Evolutionary conservation across 2,797 vertebrate genomes (phyloP), one percentile per base, ranked within the genome.

Genomic region (Karalla daura): DNA sequence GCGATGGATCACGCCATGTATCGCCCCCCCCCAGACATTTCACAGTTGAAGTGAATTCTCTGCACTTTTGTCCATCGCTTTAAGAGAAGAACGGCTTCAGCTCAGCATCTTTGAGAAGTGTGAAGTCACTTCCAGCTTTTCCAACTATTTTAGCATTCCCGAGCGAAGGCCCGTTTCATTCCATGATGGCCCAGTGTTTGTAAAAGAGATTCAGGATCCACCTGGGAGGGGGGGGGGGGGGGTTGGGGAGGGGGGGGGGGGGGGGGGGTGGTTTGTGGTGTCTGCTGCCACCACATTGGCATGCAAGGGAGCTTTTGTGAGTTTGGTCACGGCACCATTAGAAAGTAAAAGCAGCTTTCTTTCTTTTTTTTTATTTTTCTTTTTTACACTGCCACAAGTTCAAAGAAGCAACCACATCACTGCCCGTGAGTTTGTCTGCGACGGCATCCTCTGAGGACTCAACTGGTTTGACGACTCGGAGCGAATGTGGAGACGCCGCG

Each of bases 301-400:
- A 59, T 36, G n/a, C n/a, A 30, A 53, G 35, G 49, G 27, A 66
- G 9, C 9, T 30, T 62, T 63, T 70, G 24, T 78, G 40, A 49
- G 40, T 56, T 66, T 56, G 15, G 54, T 56, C 44, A 28, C 36
- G 15, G 43, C 35, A 37, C 25, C 18, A 25, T n/a, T n/a, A n/a
- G n/a, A n/a, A n/a, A n/a, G n/a, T n/a, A n/a, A n/a, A n/a, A n/a
- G n/a, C n/a, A n/a, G n/a, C n/a, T n/a, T n/a, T n/a, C n/a, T n/a
- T n/a, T n/a, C n/a, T n/a, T n/a, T n/a, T n/a, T n/a, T n/a, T n/a
- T n/a, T n/a, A n/a, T n/a, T n/a, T n/a, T n/a, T n/a, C n/a, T 41
- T 69, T 72, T 41, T 71, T 32, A 14, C 35, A 66, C 44, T 63
- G 71, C 74, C 59, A 56, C 24, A 17, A 63, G 37, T 58, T 39